A percentile compares a stretch with the other conserved stretches of the same genome.
Evolutionary conservation across 2,888 invertebrate genomes (phyloP).

Genomic region (Orthonevra nobilis): DNA sequence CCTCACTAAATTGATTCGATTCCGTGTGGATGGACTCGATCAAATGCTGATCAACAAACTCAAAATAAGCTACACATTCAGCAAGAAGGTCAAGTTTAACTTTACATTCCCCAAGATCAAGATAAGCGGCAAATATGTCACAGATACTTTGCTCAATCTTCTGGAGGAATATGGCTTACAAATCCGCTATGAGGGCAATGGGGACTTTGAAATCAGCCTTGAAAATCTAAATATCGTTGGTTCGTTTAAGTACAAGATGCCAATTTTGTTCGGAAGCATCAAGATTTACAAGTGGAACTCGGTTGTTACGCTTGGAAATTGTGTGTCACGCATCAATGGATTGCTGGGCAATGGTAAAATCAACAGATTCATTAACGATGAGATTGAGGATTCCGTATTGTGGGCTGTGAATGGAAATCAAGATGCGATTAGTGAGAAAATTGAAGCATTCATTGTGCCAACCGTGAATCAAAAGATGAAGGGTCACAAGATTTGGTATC

Average conservation of each 20-base stretch:
- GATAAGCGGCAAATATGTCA: constrained; percentile 73
- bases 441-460: constrained; percentile 74
- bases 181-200: constrained; percentile 75
- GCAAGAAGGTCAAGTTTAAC: constrained; percentile 75
- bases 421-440: constrained; percentile 72
- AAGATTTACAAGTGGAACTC: constrained; percentile 76
- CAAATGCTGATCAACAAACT: constrained; percentile 74
- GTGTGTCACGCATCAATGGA: constrained; percentile 75
- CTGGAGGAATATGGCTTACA: constrained; percentile 73
- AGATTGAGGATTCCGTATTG: constrained; percentile 74
- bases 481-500: constrained; percentile 76
- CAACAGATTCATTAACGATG: constrained; percentile 74
- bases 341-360: constrained; percentile 75
- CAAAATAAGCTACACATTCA: constrained; percentile 75
- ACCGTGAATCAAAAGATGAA: constrained; percentile 73
- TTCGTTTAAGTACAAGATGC: constrained; percentile 77
- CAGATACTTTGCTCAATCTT: constrained; percentile 73
- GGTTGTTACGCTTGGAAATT: constrained; percentile 73
- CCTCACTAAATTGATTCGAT: constrained; percentile 73
- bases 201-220: constrained; percentile 74
- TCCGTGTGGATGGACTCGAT: constrained; percentile 77
- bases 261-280: constrained; percentile 75
- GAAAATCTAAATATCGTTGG: constrained; percentile 75
- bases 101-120: constrained; percentile 73
- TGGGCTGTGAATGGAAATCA: constrained; percentile 74